Percentiles rank a stretch among this genome's conserved stretches.
Conservation (phyloP, 2,888 invertebrate genomes). For the Drosophila hamatofila region DNA sequence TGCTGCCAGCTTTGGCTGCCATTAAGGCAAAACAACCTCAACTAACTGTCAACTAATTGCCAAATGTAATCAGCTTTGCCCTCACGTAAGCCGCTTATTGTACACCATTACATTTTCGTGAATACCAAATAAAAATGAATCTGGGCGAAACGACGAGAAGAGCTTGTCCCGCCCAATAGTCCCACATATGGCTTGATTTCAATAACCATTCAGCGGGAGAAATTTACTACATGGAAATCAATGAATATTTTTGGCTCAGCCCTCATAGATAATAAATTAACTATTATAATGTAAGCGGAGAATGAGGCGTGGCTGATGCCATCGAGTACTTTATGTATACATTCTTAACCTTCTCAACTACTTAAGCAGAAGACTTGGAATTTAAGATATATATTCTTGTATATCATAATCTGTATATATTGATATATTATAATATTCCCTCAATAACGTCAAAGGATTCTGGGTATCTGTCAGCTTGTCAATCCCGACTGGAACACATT, state of each 20-base stretch:
- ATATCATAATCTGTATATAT: not conserved
- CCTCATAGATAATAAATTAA: not conserved
- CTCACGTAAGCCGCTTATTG: constrained; percentile 73
- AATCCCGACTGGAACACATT: not conserved
- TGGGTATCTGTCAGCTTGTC: not conserved
- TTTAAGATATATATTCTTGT: not conserved
- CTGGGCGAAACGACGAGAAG: constrained; percentile 25
- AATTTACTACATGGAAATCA: constrained; percentile 25
- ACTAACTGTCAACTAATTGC: constrained; percentile 74
- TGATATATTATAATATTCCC: not conserved
- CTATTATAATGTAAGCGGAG: not conserved
- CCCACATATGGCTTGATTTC: constrained; percentile 36
- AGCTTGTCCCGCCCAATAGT: constrained; percentile 12
- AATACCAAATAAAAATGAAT: constrained; percentile 65
- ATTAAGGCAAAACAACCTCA: constrained; percentile 34
- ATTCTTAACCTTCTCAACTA: not conserved
- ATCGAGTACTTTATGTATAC: not conserved
- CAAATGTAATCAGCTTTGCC: constrained; percentile 77
- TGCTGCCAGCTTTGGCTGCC: constrained; percentile 9
- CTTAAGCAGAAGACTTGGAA: not conserved
- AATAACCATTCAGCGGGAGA: not conserved
- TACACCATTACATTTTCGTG: constrained; percentile 71
- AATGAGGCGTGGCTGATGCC: not conserved
- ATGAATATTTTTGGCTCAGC: constrained; percentile 19
- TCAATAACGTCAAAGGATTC: not conserved